These are phyloP conservation scores for Cotesia glomerata DNA, from an alignment of 1,140 invertebrate species.

Conservation along the genomic window DNA sequence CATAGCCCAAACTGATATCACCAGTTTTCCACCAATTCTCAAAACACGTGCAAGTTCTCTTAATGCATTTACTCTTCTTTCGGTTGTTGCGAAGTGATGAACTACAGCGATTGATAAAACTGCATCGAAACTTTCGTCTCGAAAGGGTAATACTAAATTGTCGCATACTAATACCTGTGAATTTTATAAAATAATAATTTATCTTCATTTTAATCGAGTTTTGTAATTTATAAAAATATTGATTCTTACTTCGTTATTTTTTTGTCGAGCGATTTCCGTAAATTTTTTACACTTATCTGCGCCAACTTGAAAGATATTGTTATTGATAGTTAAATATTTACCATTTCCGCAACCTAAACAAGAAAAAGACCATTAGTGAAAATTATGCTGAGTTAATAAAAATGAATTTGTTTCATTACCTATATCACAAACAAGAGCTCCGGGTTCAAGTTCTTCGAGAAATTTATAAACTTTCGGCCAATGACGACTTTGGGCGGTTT, in stretches of 20 bases:
- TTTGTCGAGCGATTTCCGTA: constrained; percentile 76
- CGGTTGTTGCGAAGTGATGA: constrained; percentile 92
- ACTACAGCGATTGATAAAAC: constrained; percentile 93
- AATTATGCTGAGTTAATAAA: background rate
- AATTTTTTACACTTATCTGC: constrained; percentile 85
- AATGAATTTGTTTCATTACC: constrained; percentile 65
- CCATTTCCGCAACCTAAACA: constrained; percentile 88
- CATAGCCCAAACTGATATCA: constrained; percentile 97
- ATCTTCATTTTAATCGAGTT: background rate
- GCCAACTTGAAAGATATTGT: constrained; percentile 83
- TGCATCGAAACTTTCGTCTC: constrained; percentile 92
- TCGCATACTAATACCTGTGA: constrained; percentile 84
- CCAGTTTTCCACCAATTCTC: constrained; percentile 86
- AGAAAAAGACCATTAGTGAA: constrained; percentile 2
- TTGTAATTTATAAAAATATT: background rate
- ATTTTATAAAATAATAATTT: background rate
- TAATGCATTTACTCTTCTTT: constrained; percentile 85
- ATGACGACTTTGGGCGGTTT: constrained; percentile 69
- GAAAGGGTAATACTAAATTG: constrained; percentile 87
- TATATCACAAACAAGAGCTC: constrained; percentile 90
- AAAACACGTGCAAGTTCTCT: constrained; percentile 87
- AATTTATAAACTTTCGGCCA: constrained; percentile 89
- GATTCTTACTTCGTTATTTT: constrained; percentile 78
- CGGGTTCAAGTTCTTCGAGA: constrained; percentile 84
- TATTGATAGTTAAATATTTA: constrained; percentile 88